Conservation (phyloP, 2,888 invertebrate species). For the Tachina grossa region DNA sequence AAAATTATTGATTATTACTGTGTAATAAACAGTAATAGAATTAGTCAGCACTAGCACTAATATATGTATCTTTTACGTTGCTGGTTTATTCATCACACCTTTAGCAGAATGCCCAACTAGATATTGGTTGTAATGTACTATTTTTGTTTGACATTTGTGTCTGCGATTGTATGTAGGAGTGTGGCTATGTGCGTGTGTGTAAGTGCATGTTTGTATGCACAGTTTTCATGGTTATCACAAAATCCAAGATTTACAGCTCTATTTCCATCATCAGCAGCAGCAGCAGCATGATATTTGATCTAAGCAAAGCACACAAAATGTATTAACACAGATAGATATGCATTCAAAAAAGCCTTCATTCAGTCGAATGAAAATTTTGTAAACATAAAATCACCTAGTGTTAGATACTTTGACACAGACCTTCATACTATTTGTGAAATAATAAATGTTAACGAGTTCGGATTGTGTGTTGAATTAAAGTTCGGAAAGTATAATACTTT, state of each 20-base stretch:
- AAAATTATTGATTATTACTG: too few relatives aligned
- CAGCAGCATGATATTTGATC: constrained; percentile 11
- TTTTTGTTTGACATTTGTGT: too few relatives aligned
- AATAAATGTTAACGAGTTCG: constrained; percentile 9
- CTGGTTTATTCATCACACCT: constrained; percentile 5
- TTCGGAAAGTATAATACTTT: too few relatives aligned
- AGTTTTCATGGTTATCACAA: background rate
- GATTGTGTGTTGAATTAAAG: background rate
- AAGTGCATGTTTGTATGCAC: background rate
- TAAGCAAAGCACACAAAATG: background rate
- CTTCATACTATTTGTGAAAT: background rate
- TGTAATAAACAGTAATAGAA: too few relatives aligned
- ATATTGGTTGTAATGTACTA: constrained; percentile 1
- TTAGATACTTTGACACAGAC: background rate
- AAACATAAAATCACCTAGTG: background rate
- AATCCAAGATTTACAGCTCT: constrained; percentile 35
- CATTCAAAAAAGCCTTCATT: background rate
- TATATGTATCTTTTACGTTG: constrained; percentile 3
- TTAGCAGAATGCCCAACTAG: constrained; percentile 5
- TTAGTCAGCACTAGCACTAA: background rate
- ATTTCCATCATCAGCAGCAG: constrained; percentile 1
- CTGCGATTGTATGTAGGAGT: too few relatives aligned
- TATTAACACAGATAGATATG: too few relatives aligned
- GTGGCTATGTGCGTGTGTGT: background rate
- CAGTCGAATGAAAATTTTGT: background rate